A percentile compares a stretch with the other conserved stretches of the same genome.
phyloP scores from a whole-genome alignment of 2,888 invertebrate species.

The Zaprionus obscuricornis region DNA sequence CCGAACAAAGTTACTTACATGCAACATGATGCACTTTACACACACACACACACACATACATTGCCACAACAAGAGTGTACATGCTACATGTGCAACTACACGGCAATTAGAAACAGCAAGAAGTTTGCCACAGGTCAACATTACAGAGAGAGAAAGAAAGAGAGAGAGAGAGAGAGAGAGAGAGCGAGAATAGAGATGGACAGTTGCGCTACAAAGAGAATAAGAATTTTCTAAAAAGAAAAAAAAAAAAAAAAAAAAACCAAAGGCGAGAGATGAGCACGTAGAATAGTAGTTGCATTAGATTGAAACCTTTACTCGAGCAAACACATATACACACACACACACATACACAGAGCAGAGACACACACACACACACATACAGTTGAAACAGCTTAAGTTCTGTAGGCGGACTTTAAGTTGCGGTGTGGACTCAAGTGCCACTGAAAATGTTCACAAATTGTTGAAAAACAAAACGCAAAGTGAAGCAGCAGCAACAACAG shows the following conservation, averaged over 20 bases:
- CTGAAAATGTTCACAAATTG: conserved; percentile 25
- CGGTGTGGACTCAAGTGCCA: conserved; percentile 22
- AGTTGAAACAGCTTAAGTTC: conserved; percentile 4
- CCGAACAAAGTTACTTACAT: conserved; percentile 43
- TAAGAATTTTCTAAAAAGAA: conserved; percentile 14
- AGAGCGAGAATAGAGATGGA: neutral
- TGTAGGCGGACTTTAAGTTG: conserved; percentile 38
- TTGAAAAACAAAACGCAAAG: conserved; percentile 12
- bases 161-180: conserved; percentile 1
- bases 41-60: conserved; percentile 15
- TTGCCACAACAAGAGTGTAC: too few species aligned
- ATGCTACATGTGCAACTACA: too few species aligned
- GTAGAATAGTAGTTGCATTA: conserved; percentile 59
- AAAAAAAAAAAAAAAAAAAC: neutral
- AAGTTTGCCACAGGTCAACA: conserved; percentile 44
- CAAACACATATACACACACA: conserved; percentile 7
- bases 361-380: conserved; percentile 1
- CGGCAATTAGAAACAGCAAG: conserved; percentile 64
- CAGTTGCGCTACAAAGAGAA: neutral
- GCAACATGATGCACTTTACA: conserved; percentile 51
- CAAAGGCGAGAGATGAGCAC: conserved; percentile 21
- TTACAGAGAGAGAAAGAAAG: conserved; percentile 1
- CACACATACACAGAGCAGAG: neutral
- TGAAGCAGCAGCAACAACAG: neutral
- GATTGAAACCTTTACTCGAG: conserved; percentile 9